Base-by-base conservation (phyloP, 2,888 invertebrate genomes). In the Caenorhabditis plicata region DNA sequence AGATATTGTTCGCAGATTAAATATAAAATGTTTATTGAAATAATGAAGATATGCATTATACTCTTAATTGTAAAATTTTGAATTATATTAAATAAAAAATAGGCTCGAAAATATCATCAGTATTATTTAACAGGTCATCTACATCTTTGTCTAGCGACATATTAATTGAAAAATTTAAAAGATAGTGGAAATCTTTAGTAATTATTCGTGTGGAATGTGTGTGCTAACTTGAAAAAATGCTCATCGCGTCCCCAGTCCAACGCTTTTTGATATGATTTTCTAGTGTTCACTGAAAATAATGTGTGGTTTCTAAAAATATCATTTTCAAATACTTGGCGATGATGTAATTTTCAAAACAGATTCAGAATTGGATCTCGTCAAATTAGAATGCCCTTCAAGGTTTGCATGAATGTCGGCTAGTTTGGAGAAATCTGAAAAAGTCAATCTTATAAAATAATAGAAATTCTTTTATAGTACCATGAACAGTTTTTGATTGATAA, bases 161-260 rank as follows among this genome's bases (percentile, higher is more conserved):
- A n/a, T n/a, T n/a, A 27, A 23, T 33, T 9, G 5, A 33, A 15
- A 33, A 33, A 33, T 9, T 5, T 25, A 15, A 47, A 41, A 13
- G 25, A 8, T 40, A 32, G 2, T 19, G 11, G 9, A 20, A n/a
- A n/a, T n/a, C 17, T 39, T 51, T 47, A 65, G 50, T 65, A 60
- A 32, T 65, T 65, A 42, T 65, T 65, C n/a, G 65, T 65, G 54
- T 61, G 56, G 31, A 65, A 61, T n/a, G 60, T 57, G 42, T 61
- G 50, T 19, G 65, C 65, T 31, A 65, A 35, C 40, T 65, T 65
- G 53, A 65, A 61, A 27, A 56, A 60, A 42, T 65, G 65, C 47
- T 65, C 65, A 43, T 56, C 52, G 17, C 57, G 48, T 15, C 65
- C 65, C 65, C 65, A 65, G 26, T 65, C 65, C 20, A 65, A 50